Evolutionary conservation across 2,113 vertebrate genomes (phyloP), one percentile per base, ranked within the genome.

Genomic region (Poeciliopsis turrubarensis): DNA sequence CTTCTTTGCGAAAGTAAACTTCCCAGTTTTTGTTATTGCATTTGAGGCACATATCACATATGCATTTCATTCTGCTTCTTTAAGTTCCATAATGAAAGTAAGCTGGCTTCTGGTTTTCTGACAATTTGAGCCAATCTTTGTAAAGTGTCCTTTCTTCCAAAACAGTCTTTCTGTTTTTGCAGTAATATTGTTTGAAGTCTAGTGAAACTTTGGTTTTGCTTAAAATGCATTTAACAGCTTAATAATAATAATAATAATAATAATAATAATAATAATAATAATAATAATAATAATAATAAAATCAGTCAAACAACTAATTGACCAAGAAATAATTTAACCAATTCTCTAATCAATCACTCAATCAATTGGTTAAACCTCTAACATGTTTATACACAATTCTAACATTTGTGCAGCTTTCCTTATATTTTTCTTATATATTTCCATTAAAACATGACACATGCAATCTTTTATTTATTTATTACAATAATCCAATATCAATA

Each of bases 1-100:
- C 25, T 57, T n/a, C 22, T 19, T 47, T 47, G 44, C 44, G 27
- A 60, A 57, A 31, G 37, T 67, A 68, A 73, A 65, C 61, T 10
- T 70, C 47, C 54, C 26, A 37, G 60, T 71, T 69, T 47, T 64
- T 79, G 72, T 60, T 73, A 70, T 34, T 75, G 11, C 44, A 41
- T 27, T 44, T 39, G 57, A 68, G 47, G 47, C 72, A 54, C 51
- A 73, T 60, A 62, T 77, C 57, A 81, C 81, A 29, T 76, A 79
- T 57, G 66, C 41, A 79, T 69, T 82, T 75, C 14, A 57, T 11
- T 57, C 25, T 37, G n/a, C 60, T 64, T 37, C 67, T 73, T 72
- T 81, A 47, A 72, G 17, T 61, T 37, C 47, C 39, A 57, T 65
- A 79, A 68, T 78, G 41, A 75, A 29, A 44, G 30, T 34, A 37